Evolutionary conservation across 2,113 vertebrate genomes (phyloP).

Genomic region (Paralichthys olivaceus): DNA sequence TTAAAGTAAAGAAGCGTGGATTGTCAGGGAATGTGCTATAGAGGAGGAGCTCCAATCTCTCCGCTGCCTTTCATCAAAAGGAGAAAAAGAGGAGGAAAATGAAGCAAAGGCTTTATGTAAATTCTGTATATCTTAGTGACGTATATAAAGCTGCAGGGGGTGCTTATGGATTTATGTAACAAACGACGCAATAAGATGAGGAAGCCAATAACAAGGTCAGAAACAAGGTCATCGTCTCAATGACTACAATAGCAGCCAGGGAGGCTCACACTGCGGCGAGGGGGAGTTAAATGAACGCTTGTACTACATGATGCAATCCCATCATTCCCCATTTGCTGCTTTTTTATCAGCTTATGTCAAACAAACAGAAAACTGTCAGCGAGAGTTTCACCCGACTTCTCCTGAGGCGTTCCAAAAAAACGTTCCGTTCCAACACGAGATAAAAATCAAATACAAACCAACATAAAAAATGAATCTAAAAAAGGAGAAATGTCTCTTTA

Average conservation of each 20-base stretch:
- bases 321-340: neutral
- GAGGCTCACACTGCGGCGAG: constrained; percentile 1
- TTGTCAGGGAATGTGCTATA: constrained; percentile 39
- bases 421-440: neutral
- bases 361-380: neutral
- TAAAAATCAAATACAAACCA: neutral
- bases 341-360: neutral
- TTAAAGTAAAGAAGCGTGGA: constrained; percentile 38
- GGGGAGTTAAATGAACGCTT: constrained; percentile 1
- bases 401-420: neutral
- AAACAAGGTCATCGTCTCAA: constrained; percentile 61
- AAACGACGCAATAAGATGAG: constrained; percentile 23
- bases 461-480: neutral
- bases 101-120: constrained; percentile 15
- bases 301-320: neutral
- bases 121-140: constrained; percentile 33
- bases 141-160: constrained; percentile 1
- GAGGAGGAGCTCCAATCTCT: constrained; percentile 48
- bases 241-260: constrained; percentile 15
- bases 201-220: constrained; percentile 29
- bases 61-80: constrained; percentile 38
- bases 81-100: constrained; percentile 16
- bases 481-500: neutral
- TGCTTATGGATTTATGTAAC: constrained; percentile 55
- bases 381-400: neutral